Base-by-base conservation (phyloP, 1,140 invertebrate genomes). In the Cydia pomonella region DNA sequence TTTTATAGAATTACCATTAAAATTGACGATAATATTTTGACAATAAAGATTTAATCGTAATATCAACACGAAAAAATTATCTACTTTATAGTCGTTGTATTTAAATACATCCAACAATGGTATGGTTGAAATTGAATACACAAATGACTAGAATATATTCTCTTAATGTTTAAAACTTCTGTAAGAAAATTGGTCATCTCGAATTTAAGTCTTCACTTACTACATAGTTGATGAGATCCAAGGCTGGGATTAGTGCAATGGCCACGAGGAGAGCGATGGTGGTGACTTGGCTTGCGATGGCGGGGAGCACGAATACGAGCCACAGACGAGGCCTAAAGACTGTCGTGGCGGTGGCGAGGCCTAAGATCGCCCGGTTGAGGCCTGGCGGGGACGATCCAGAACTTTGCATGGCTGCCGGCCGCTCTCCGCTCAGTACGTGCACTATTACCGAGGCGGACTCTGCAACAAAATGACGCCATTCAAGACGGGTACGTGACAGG, bases 391-490 rank as follows among this genome's bases (percentile, higher is more conserved):
- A 92, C 78, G 92, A 94, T 76, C 93, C 94, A 78, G 94, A 96
- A 87, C 94, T 94, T 87, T 96, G 96, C 95, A 96, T 96, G 59
- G 96, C 96, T 12, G 95, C 96, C 63, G 96, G 96, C 84, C 96
- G 94, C 88, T 96, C 96, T 1, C 95, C 95, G 77, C 95, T 95
- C 78, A 95, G 93, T 75, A 95, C 95, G 80, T 95, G 95, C 23
- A 95, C 95, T 73, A 95, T 92, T 75, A 95, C 95, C 53, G 95
- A 95, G 63, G 94, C 95, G 16, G 95, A 95, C 83, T 95, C 95
- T 95, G 87, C 76, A 80, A 78, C 77, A 78, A 76, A 82, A 74
- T 12, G 62, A 33, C 25, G 23, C 3, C 29, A 27, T 75, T 71
- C 23, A 62, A 59, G 33, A 47, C 33, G 13, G n/a, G 69, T 72